A percentile compares a stretch with the other conserved stretches of the same genome.
Conservation (phyloP, 1,140 invertebrate genomes). For the Papilio glaucus region DNA sequence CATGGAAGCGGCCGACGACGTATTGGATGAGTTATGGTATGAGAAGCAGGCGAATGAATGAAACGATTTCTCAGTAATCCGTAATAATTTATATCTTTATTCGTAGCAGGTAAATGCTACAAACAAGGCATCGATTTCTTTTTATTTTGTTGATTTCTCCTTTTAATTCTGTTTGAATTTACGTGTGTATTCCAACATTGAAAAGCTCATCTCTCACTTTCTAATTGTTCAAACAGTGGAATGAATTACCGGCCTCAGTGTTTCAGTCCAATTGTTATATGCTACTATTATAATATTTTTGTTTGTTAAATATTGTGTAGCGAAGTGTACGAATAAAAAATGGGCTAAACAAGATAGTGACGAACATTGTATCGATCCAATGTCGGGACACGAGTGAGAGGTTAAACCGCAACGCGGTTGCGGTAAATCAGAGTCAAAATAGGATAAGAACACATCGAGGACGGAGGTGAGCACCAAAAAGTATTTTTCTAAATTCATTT, state of each 20-base stretch:
- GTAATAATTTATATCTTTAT: constrained; percentile 2
- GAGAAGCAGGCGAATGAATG: background rate
- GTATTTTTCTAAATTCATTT: too few species aligned
- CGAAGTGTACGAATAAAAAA: constrained; percentile 27
- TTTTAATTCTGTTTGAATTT: too few species aligned
- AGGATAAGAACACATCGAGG: constrained; percentile 9
- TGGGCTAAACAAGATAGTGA: constrained; percentile 17
- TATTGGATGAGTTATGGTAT: constrained; percentile 8
- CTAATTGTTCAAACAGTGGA: background rate
- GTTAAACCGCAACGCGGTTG: constrained; percentile 35
- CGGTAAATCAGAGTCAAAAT: constrained; percentile 32
- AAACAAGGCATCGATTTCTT: background rate
- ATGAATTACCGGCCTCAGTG: background rate
- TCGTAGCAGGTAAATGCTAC: background rate
- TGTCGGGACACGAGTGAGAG: constrained; percentile 36
- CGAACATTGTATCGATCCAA: constrained; percentile 37
- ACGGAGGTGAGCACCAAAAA: too few species aligned
- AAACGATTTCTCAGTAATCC: constrained; percentile 8
- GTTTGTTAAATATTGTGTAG: background rate
- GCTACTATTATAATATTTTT: background rate
- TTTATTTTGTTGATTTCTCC: too few species aligned
- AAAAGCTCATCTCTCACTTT: too few species aligned
- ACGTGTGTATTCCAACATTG: too few species aligned
- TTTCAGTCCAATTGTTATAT: background rate
- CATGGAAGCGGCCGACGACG: constrained; percentile 7